A percentile compares a stretch with the other conserved stretches of the same genome.
Conservation (phyloP, 2,797 vertebrate genomes). For the Trachurus trachurus region DNA sequence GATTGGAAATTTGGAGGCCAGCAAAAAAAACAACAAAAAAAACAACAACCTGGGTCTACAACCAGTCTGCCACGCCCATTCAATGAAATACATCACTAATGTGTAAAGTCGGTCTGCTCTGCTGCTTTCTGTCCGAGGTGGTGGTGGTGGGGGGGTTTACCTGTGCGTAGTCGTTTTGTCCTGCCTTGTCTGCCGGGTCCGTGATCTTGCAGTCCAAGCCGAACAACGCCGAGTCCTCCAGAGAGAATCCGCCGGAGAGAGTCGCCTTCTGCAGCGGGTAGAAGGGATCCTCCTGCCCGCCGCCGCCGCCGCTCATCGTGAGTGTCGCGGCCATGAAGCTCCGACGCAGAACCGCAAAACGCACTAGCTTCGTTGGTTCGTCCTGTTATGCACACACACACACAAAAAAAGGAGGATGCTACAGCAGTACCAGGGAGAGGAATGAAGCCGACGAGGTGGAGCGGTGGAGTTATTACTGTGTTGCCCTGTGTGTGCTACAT, state of each 20-base stretch:
- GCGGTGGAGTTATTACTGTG: slow-evolving; percentile 39
- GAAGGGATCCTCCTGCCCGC: slow-evolving; percentile 91
- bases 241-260: slow-evolving; percentile 84
- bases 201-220: slow-evolving; percentile 87
- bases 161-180: slow-evolving; percentile 83
- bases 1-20: slow-evolving; percentile 33
- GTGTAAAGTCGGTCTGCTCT: slow-evolving; percentile 21
- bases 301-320: slow-evolving; percentile 82
- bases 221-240: slow-evolving; percentile 88
- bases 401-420: slow-evolving; percentile 55
- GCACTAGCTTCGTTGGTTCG: slow-evolving; percentile 10
- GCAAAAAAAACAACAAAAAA: neutral
- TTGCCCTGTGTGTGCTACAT: slow-evolving; percentile 66
- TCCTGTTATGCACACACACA: slow-evolving; percentile 14
- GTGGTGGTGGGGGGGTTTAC: slow-evolving; percentile 64
- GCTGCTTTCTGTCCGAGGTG: slow-evolving; percentile 1
- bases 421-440: slow-evolving; percentile 18
- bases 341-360: slow-evolving; percentile 56
- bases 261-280: slow-evolving; percentile 93
- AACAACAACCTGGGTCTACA: slow-evolving; percentile 32
- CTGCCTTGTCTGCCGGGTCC: slow-evolving; percentile 71
- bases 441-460: slow-evolving; percentile 46
- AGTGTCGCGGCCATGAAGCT: slow-evolving; percentile 93
- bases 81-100: slow-evolving; percentile 66
- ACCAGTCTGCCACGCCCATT: slow-evolving; percentile 83